A percentile compares a stretch with the other conserved stretches of the same genome.
Evolutionary conservation across 2,113 vertebrate species (phyloP).

Genomic region (Ascaphus truei): DNA sequence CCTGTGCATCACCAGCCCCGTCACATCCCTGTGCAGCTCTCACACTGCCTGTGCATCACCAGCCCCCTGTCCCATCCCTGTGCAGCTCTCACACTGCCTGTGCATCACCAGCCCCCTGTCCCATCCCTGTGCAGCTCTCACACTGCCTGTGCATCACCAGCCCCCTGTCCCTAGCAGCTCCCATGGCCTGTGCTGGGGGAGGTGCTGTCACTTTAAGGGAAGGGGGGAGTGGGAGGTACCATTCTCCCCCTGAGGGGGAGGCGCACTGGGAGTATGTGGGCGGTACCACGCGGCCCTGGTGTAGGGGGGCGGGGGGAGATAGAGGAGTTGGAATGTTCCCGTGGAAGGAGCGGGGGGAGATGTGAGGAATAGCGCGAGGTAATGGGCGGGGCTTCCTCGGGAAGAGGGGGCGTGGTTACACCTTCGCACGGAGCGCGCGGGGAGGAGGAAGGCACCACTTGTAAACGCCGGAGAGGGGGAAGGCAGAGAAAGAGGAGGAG

Average conservation of each 20-base stretch:
- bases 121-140: no score
- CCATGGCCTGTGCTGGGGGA: no score
- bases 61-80: no score
- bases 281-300: neutral
- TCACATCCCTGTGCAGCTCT: no score
- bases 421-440: neutral
- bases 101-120: no score
- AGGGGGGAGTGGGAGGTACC: neutral
- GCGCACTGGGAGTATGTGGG: neutral
- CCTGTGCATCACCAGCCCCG: no score
- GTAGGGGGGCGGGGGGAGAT: neutral
- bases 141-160: no score
- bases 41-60: no score
- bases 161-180: no score
- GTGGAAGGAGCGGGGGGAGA: neutral
- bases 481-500: constrained; percentile 6
- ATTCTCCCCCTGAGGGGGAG: neutral
- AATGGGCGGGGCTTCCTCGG: constrained; percentile 5
- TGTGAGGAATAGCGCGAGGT: neutral
- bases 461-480: constrained; percentile 35
- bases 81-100: no score
- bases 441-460: constrained; percentile 46
- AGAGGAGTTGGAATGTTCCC: constrained; percentile 15
- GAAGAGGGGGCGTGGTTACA: neutral
- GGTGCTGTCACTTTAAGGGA: constrained; percentile 32